Percentiles rank a stretch among this genome's conserved stretches.
Evolutionary conservation across 2,888 invertebrate genomes (phyloP).

Genomic region (Trachelus tabidus): DNA sequence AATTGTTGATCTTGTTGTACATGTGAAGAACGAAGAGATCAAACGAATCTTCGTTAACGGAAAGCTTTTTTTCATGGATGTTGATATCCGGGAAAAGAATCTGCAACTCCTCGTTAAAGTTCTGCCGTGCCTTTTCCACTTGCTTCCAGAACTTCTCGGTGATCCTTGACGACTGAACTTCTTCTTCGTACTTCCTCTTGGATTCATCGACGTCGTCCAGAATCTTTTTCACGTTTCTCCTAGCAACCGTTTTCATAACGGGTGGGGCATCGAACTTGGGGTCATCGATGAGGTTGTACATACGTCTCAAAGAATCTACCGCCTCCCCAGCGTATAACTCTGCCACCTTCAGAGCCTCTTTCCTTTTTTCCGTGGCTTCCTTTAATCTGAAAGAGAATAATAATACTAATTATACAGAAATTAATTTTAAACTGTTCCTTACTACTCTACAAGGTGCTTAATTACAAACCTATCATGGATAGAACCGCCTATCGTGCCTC

Average conservation of each 20-base stretch:
- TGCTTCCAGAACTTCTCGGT: constrained; percentile 87
- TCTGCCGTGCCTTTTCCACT: constrained; percentile 74
- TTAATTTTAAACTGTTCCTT: constrained; percentile 12
- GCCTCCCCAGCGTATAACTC: constrained; percentile 73
- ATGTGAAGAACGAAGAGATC: constrained; percentile 85
- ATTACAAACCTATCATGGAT: constrained; percentile 54
- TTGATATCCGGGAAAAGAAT: constrained; percentile 80
- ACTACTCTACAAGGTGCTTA: background rate
- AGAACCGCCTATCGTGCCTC: constrained; percentile 31
- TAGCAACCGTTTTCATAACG: constrained; percentile 55
- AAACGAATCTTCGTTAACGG: constrained; percentile 74
- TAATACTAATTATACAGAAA: constrained; percentile 4
- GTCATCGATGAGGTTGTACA: constrained; percentile 65
- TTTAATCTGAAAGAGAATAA: constrained; percentile 70
- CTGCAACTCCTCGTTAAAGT: constrained; percentile 75
- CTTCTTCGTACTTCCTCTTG: constrained; percentile 71
- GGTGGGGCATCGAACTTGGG: constrained; percentile 61
- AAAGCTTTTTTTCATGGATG: constrained; percentile 74
- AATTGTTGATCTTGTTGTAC: constrained; percentile 79
- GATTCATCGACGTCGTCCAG: constrained; percentile 72
- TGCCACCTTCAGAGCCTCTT: constrained; percentile 69
- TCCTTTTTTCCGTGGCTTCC: constrained; percentile 71
- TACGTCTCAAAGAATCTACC: constrained; percentile 62
- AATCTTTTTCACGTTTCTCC: constrained; percentile 61
- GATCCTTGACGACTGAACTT: constrained; percentile 71